These are phyloP conservation scores for Drusus annulatus DNA, from an alignment of 1,140 invertebrate genomes.

Conservation along the genomic window DNA sequence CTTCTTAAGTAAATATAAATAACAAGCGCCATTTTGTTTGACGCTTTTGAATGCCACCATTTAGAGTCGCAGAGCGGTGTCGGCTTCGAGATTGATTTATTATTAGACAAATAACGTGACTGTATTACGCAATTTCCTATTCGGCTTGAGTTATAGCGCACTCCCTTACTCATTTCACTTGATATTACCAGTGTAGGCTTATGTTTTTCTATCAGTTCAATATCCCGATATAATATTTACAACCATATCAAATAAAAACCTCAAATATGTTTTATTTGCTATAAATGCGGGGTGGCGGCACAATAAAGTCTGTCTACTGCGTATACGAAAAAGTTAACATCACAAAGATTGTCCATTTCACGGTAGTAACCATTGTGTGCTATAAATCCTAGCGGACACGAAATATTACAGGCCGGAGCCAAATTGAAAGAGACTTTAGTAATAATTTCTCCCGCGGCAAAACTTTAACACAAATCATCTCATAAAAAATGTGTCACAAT, in stretches of 20 bases:
- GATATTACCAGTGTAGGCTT: no score
- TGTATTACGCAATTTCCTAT: not conserved
- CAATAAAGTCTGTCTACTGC: no score
- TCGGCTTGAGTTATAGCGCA: no score
- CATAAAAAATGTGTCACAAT: constrained; percentile 50
- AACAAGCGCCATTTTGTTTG: constrained; percentile 49
- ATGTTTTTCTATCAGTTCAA: no score
- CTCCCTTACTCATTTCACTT: no score
- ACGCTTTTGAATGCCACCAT: constrained; percentile 39
- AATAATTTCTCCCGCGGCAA: constrained; percentile 51
- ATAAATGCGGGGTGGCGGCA: no score
- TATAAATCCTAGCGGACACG: constrained; percentile 46
- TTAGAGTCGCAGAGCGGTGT: constrained; percentile 12
- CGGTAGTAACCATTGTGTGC: constrained; percentile 36
- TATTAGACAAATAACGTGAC: not conserved
- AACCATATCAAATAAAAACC: no score
- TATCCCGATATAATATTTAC: no score
- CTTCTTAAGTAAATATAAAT: constrained; percentile 57
- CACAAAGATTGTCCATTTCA: constrained; percentile 41
- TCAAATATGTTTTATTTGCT: no score
- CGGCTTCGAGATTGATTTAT: constrained; percentile 16
- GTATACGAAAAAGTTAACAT: not conserved
- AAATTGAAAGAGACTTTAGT: constrained; percentile 58
- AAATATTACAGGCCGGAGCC: constrained; percentile 52
- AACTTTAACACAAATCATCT: constrained; percentile 55